phyloP scores from a whole-genome alignment of 1,140 invertebrate genomes.

The Zophobas morio region DNA sequence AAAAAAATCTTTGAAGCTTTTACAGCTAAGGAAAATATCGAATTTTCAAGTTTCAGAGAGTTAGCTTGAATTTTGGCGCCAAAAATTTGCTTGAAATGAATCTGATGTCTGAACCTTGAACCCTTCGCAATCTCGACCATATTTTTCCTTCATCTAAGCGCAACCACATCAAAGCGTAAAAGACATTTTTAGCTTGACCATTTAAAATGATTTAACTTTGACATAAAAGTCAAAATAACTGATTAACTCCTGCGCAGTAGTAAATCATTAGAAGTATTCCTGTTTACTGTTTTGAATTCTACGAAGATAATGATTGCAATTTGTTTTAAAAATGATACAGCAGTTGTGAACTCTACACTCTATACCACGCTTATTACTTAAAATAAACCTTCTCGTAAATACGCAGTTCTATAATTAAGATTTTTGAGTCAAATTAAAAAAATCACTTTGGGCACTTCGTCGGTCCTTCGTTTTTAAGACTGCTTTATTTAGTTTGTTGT shows the following conservation, averaged over 20 bases:
- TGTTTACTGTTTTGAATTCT: slow-evolving; percentile 47
- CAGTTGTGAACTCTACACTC: slow-evolving; percentile 43
- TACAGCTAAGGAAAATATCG: too few relatives aligned
- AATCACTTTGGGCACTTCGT: too few relatives aligned
- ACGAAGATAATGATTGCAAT: slow-evolving; percentile 46
- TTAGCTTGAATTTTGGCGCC: neutral
- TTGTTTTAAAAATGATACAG: slow-evolving; percentile 48
- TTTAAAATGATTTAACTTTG: slow-evolving; percentile 29
- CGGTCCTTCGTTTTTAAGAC: too few relatives aligned
- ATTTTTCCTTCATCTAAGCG: slow-evolving; percentile 1
- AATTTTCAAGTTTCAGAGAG: too few relatives aligned
- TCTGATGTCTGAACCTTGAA: slow-evolving; percentile 4
- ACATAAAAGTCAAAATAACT: slow-evolving; percentile 31
- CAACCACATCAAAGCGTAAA: slow-evolving; percentile 1
- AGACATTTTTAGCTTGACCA: neutral
- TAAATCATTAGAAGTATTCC: slow-evolving; percentile 46
- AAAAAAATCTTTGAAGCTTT: too few relatives aligned
- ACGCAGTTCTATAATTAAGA: slow-evolving; percentile 37
- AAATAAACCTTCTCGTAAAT: slow-evolving; percentile 36
- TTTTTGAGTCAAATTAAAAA: neutral
- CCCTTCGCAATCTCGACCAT: slow-evolving; percentile 4
- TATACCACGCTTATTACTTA: slow-evolving; percentile 39
- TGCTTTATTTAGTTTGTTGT: too few relatives aligned
- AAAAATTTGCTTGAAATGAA: neutral
- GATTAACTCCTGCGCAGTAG: slow-evolving; percentile 41